Percentiles rank a stretch among this genome's conserved stretches.
Evolutionary conservation across 2,113 vertebrate genomes (phyloP).

Genomic region (Entelurus aequoreus): DNA sequence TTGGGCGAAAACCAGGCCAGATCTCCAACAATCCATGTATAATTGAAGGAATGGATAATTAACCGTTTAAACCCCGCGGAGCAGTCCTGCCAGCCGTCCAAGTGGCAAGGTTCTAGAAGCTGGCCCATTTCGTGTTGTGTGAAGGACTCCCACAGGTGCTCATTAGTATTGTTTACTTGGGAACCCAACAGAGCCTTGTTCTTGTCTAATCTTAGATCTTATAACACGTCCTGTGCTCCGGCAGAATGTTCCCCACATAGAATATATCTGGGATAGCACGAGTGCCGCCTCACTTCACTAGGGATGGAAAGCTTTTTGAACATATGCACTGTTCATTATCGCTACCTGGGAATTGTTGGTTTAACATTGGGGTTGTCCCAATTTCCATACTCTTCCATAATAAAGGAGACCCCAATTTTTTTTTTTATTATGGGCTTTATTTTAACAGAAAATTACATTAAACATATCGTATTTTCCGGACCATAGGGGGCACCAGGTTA

Average conservation of each 20-base stretch:
- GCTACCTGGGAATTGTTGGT: no score
- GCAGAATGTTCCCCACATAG: slow-evolving; percentile 10
- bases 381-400: no score
- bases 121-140: slow-evolving; percentile 52
- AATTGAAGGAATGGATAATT: slow-evolving; percentile 26
- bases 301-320: no score
- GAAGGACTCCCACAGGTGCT: slow-evolving; percentile 56
- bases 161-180: slow-evolving; percentile 60
- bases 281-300: no score
- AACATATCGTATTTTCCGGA: no score
- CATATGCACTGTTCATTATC: no score
- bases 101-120: slow-evolving; percentile 26
- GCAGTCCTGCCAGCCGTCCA: background rate
- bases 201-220: slow-evolving; percentile 55
- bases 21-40: slow-evolving; percentile 14
- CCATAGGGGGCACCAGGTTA: no score
- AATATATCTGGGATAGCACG: slow-evolving; percentile 14
- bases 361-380: no score
- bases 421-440: no score
- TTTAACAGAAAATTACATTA: no score
- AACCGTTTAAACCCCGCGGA: slow-evolving; percentile 5
- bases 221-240: slow-evolving; percentile 31
- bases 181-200: slow-evolving; percentile 38
- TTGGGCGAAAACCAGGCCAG: background rate
- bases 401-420: no score